Percentiles rank a stretch among this genome's conserved stretches.
Conservation (phyloP, 2,888 invertebrate species). For the Gandaritis pyraliata region DNA sequence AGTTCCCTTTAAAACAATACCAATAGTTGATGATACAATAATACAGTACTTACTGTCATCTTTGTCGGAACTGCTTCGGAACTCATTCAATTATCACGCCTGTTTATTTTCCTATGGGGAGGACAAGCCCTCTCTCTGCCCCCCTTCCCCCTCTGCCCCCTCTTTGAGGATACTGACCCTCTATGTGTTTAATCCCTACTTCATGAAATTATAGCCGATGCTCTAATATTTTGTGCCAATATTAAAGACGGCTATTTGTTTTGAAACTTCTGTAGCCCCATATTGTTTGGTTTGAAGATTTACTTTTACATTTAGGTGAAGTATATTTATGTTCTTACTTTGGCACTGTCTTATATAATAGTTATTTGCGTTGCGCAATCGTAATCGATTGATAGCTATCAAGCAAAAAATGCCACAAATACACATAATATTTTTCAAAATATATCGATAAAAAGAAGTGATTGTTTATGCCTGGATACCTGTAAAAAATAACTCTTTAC, state of each 20-base stretch:
- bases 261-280: slow-evolving; percentile 13
- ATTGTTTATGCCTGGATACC: too few species aligned
- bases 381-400: too few species aligned
- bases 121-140: slow-evolving; percentile 10
- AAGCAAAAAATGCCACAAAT: too few species aligned
- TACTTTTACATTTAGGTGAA: slow-evolving; percentile 14
- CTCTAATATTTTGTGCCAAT: slow-evolving; percentile 37
- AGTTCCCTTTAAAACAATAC: slow-evolving; percentile 34
- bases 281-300: slow-evolving; percentile 15
- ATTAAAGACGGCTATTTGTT: slow-evolving; percentile 26
- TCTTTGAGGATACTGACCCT: slow-evolving; percentile 39
- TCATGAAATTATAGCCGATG: slow-evolving; percentile 37
- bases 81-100: slow-evolving; percentile 44
- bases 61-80: slow-evolving; percentile 41
- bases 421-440: too few species aligned
- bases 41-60: slow-evolving; percentile 31
- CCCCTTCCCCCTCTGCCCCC: slow-evolving; percentile 15
- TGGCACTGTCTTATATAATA: too few species aligned
- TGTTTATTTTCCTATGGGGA: slow-evolving; percentile 43
- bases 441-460: too few species aligned
- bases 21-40: slow-evolving; percentile 41
- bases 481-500: too few species aligned
- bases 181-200: slow-evolving; percentile 41
- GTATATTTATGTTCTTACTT: neutral
- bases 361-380: too few species aligned